Evolutionary conservation across 2,888 invertebrate species (phyloP).

Genomic region (Hemistola chrysoprasaria): DNA sequence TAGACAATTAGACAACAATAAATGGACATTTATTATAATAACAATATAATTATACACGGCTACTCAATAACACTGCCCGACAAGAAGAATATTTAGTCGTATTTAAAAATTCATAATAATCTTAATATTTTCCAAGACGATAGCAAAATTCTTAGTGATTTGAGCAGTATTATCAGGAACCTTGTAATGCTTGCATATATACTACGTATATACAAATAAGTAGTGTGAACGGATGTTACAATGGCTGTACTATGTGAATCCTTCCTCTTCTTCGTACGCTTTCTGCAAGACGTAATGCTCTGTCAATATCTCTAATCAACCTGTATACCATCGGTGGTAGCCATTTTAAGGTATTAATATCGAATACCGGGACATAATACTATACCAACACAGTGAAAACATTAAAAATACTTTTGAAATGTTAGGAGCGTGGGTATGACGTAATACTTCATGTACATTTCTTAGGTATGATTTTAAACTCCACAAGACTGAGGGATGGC

Average conservation of each 20-base stretch:
- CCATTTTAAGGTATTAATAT: conserved; percentile 29
- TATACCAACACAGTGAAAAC: conserved; percentile 15
- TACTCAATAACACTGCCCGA: conserved; percentile 2
- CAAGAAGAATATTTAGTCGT: background rate
- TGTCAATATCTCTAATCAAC: conserved; percentile 50
- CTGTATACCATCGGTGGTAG: conserved; percentile 30
- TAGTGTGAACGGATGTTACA: conserved; percentile 49
- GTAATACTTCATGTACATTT: no score
- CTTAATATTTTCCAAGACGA: no score
- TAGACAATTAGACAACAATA: conserved; percentile 9
- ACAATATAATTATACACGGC: conserved; percentile 1
- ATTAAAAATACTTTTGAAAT: conserved; percentile 1
- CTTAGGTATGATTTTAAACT: no score
- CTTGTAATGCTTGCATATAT: conserved; percentile 4
- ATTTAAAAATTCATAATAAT: no score
- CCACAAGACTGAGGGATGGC: no score
- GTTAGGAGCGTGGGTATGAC: no score
- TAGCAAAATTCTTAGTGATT: no score
- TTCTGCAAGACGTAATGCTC: conserved; percentile 77
- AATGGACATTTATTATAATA: conserved; percentile 7
- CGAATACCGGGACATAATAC: conserved; percentile 3
- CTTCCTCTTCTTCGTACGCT: conserved; percentile 72
- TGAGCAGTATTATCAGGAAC: background rate
- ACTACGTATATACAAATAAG: conserved; percentile 44
- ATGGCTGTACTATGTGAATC: conserved; percentile 68